Conservation (phyloP, 2,113 vertebrate genomes). For the Plecotus auritus region DNA sequence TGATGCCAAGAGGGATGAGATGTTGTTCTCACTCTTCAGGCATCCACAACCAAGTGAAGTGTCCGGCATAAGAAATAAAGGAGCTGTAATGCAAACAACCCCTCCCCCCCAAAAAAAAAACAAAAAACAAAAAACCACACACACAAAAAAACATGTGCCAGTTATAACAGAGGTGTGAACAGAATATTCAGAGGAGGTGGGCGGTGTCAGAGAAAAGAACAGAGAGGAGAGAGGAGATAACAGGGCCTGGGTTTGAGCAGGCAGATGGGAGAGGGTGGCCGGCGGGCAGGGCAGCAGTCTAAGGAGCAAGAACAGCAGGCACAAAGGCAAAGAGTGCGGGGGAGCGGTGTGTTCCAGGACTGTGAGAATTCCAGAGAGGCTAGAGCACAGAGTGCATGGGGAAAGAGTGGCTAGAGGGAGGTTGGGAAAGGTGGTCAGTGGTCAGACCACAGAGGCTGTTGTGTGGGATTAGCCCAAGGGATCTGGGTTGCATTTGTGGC, state of each 20-base stretch:
- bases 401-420: background rate
- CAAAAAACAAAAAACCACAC: too few species aligned
- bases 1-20: background rate
- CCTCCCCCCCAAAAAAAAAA: too few species aligned
- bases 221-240: too few species aligned
- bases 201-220: background rate
- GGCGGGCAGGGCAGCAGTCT: background rate
- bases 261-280: background rate
- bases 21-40: background rate
- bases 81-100: background rate
- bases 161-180: background rate
- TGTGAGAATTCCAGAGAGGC: background rate
- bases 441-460: background rate
- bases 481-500: background rate
- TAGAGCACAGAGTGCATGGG: too few species aligned
- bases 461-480: background rate
- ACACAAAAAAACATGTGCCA: too few species aligned
- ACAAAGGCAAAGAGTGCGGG: background rate
- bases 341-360: background rate
- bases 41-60: background rate
- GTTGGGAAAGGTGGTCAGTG: background rate
- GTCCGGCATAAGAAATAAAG: background rate
- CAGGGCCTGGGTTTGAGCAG: background rate
- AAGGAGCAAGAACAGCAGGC: background rate
- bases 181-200: background rate